Evolutionary conservation across 2,888 invertebrate genomes (phyloP).

Genomic region (Chalcosyrphus nemorum): DNA sequence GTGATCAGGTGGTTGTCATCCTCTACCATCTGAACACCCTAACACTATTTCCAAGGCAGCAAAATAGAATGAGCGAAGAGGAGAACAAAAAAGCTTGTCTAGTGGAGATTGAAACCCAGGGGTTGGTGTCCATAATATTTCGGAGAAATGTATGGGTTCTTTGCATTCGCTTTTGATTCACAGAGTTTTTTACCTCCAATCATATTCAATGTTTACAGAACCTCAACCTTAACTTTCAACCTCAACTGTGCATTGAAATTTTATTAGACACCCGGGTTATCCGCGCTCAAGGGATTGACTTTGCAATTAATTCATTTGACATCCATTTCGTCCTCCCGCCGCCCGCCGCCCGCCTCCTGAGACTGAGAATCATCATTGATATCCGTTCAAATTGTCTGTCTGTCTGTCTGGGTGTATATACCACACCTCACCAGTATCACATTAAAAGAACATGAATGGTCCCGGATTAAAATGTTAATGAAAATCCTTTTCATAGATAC

Average conservation of each 20-base stretch:
- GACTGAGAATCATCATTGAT: conserved; percentile 21
- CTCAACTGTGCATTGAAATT: conserved; percentile 5
- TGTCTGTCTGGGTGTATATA: background rate
- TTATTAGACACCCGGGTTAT: conserved; percentile 31
- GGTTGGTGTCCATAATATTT: no score
- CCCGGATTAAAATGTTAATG: conserved; percentile 72
- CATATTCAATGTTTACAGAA: no score
- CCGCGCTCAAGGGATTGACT: conserved; percentile 45
- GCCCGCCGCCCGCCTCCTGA: background rate
- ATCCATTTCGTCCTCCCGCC: no score
- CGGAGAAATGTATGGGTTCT: no score
- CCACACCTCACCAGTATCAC: conserved; percentile 49
- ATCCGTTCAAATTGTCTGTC: conserved; percentile 19
- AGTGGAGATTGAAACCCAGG: no score
- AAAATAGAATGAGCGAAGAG: no score
- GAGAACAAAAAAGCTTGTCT: no score
- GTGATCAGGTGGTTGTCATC: no score
- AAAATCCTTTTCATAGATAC: conserved; percentile 67
- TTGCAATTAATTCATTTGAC: conserved; percentile 70
- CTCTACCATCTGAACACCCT: no score
- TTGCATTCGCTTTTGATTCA: no score
- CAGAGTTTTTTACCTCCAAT: no score
- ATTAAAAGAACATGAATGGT: conserved; percentile 68
- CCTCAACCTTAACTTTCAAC: background rate
- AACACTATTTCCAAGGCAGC: no score